Percentiles rank a stretch among this genome's conserved stretches.
Evolutionary conservation across 2,797 vertebrate genomes (phyloP).

Genomic region (Rhinella marina): DNA sequence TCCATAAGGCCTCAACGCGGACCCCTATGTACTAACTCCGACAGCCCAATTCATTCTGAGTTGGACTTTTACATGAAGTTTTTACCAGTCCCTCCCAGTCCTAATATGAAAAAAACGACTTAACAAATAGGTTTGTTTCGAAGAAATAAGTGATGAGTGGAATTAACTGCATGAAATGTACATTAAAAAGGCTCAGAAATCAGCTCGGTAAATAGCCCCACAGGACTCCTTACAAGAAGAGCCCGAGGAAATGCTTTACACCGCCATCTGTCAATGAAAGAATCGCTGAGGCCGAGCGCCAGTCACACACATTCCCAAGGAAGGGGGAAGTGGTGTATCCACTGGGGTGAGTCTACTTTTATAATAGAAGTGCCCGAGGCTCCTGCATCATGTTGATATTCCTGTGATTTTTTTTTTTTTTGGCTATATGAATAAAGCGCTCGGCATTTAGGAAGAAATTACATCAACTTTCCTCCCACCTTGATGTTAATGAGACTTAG

Average conservation of each 20-base stretch:
- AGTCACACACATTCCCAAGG: constrained; percentile 36
- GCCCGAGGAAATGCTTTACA: constrained; percentile 48
- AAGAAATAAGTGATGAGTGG: background rate
- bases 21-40: no score
- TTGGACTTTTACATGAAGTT: background rate
- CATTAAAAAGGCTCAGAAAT: constrained; percentile 25
- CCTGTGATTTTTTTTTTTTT: background rate
- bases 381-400: constrained; percentile 37
- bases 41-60: background rate
- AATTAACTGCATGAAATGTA: constrained; percentile 26
- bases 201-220: constrained; percentile 42
- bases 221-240: constrained; percentile 32
- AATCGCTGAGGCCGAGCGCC: constrained; percentile 18
- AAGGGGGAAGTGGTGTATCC: background rate
- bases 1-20: no score
- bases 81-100: no score
- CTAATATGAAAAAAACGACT: background rate
- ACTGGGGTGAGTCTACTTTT: constrained; percentile 37
- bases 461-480: constrained; percentile 1
- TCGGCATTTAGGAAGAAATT: background rate
- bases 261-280: constrained; percentile 48
- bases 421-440: background rate
- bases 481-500: constrained; percentile 8
- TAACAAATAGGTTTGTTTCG: constrained; percentile 20
- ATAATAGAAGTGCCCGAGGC: constrained; percentile 49